Conservation (phyloP, 2,797 vertebrate species). For the Cichlasoma orientale region DNA sequence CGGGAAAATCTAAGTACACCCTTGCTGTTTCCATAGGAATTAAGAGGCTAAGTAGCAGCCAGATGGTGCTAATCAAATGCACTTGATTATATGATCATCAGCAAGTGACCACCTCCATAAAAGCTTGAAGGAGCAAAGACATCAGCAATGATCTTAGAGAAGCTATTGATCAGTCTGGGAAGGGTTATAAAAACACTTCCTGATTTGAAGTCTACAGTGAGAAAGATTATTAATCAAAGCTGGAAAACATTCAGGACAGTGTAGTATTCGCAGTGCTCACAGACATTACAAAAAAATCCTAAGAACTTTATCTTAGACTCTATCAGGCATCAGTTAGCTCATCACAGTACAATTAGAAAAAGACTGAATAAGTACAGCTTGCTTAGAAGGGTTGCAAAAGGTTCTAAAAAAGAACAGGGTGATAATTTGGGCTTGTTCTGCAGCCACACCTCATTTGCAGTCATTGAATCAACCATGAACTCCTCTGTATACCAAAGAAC, state of each 20-base stretch:
- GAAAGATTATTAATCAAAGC: not conserved
- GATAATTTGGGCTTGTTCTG: not conserved
- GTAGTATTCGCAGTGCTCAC: not conserved
- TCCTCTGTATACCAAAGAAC: too few relatives aligned
- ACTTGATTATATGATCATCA: not conserved
- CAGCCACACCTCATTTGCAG: too few relatives aligned
- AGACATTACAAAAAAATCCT: not conserved
- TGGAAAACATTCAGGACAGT: not conserved
- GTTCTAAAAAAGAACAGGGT: not conserved
- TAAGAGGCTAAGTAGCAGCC: not conserved
- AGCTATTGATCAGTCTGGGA: too few relatives aligned
- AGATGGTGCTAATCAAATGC: not conserved
- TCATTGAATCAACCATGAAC: too few relatives aligned
- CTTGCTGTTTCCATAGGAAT: not conserved
- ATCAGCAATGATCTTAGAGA: not conserved
- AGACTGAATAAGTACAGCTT: not conserved
- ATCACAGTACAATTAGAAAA: not conserved
- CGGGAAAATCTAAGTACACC: not conserved
- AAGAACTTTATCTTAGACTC: not conserved
- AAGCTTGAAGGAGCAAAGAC: not conserved
- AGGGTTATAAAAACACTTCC: not conserved
- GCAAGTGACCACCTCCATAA: not conserved
- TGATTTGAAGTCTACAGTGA: not conserved
- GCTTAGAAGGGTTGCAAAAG: not conserved
- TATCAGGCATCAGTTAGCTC: not conserved